Conservation (phyloP, 2,113 vertebrate genomes). For the Uropsilus gracilis region DNA sequence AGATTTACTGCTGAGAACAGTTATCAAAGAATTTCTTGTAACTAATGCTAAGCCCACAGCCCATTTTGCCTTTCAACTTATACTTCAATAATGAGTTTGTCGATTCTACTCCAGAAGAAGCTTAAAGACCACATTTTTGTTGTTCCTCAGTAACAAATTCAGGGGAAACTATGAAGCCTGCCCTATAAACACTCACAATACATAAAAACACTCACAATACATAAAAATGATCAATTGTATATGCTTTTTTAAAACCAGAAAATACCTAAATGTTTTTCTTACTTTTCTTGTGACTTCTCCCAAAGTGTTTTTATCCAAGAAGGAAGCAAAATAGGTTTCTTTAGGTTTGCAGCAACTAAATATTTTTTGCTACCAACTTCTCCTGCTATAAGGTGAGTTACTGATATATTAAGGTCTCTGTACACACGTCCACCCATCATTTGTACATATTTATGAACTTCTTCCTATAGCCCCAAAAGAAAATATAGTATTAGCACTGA, state of each 20-base stretch:
- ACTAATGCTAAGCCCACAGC: not conserved
- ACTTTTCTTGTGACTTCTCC: conserved; percentile 95
- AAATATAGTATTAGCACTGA: not conserved
- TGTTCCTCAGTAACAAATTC: conserved; percentile 20
- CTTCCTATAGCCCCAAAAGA: conserved; percentile 86
- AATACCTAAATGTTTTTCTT: conserved; percentile 65
- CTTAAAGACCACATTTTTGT: not conserved
- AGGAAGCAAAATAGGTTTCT: conserved; percentile 94
- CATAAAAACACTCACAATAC: not conserved
- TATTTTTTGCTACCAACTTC: conserved; percentile 99
- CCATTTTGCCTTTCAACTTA: not conserved
- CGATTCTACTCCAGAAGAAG: not conserved
- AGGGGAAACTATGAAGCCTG: conserved; percentile 3
- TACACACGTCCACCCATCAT: conserved; percentile 96
- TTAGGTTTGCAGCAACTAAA: conserved; percentile 94
- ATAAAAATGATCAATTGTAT: not conserved
- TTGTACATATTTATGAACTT: conserved; percentile 94
- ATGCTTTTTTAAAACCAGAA: conserved; percentile 51
- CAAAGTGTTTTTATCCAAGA: conserved; percentile 95
- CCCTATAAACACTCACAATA: not conserved
- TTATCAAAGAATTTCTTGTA: conserved; percentile 14
- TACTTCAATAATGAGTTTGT: not conserved
- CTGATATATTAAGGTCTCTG: conserved; percentile 93
- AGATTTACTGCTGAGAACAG: not conserved
- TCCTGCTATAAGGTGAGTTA: conserved; percentile 97